A percentile compares a stretch with the other conserved stretches of the same genome.
Conservation (phyloP, 2,113 vertebrate species). For the Emydura subglobosa region DNA sequence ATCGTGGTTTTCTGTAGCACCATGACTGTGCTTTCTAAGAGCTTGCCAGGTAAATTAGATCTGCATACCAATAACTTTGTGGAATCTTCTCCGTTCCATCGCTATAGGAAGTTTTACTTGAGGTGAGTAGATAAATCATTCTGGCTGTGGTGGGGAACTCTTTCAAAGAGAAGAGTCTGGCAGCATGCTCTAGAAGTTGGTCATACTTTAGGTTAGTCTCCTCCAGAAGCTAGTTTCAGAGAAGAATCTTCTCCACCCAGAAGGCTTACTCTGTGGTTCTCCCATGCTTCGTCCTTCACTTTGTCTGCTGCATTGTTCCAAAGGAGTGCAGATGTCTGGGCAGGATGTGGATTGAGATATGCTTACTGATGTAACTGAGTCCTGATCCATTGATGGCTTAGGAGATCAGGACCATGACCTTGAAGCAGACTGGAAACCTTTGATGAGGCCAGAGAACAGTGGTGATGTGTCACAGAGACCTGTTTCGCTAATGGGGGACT, state of each 20-base stretch:
- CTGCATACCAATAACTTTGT: background rate
- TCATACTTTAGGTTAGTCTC: background rate
- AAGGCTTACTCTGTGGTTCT: background rate
- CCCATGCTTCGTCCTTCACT: background rate
- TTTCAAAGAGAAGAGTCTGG: background rate
- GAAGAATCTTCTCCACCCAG: background rate
- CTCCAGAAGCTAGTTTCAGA: background rate
- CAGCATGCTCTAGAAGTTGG: background rate
- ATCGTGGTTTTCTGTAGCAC: background rate
- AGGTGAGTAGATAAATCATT: background rate
- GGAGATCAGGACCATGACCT: background rate
- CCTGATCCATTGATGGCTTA: background rate
- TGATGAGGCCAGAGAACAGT: background rate
- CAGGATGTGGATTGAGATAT: too few relatives aligned
- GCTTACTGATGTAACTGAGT: too few relatives aligned
- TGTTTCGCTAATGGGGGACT: background rate
- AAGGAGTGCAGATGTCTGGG: background rate
- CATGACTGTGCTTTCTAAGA: background rate
- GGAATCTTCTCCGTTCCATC: background rate
- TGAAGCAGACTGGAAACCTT: background rate
- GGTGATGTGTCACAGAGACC: background rate
- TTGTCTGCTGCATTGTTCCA: background rate
- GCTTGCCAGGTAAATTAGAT: background rate
- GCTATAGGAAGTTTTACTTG: background rate
- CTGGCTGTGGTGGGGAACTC: fast-evolving